These are phyloP conservation scores for Ashinkailepas kermadecensis DNA, from an alignment of 2,888 invertebrate species.

Conservation along the genomic window DNA sequence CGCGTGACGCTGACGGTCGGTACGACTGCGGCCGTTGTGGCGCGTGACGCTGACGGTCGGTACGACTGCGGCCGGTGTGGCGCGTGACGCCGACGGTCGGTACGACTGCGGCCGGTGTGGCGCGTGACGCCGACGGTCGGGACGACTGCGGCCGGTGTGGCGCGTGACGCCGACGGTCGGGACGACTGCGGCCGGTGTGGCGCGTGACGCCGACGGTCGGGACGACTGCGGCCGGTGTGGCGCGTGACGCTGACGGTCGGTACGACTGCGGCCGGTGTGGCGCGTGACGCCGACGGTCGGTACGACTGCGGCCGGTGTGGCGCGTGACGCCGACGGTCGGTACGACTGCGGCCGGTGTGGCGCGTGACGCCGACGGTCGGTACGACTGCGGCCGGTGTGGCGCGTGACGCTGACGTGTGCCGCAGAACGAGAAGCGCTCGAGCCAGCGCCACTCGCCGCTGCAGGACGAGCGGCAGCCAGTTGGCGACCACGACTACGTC, in stretches of 20 bases:
- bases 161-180: background rate
- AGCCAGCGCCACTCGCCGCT: slow-evolving; percentile 9
- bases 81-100: background rate
- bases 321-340: background rate
- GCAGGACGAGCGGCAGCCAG: slow-evolving; percentile 21
- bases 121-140: background rate
- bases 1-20: background rate
- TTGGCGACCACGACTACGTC: slow-evolving; percentile 56
- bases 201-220: background rate
- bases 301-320: too few relatives aligned
- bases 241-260: background rate
- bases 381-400: too few relatives aligned
- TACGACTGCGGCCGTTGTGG: too few relatives aligned
- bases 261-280: too few relatives aligned
- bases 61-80: too few relatives aligned
- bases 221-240: too few relatives aligned
- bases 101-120: too few relatives aligned
- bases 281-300: background rate
- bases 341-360: too few relatives aligned
- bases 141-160: too few relatives aligned
- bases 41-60: background rate
- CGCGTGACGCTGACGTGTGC: background rate
- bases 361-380: background rate
- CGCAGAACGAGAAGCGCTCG: slow-evolving; percentile 15
- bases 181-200: too few relatives aligned